Base-by-base conservation (phyloP, 2,888 invertebrate species). In the Troides aeacus region DNA sequence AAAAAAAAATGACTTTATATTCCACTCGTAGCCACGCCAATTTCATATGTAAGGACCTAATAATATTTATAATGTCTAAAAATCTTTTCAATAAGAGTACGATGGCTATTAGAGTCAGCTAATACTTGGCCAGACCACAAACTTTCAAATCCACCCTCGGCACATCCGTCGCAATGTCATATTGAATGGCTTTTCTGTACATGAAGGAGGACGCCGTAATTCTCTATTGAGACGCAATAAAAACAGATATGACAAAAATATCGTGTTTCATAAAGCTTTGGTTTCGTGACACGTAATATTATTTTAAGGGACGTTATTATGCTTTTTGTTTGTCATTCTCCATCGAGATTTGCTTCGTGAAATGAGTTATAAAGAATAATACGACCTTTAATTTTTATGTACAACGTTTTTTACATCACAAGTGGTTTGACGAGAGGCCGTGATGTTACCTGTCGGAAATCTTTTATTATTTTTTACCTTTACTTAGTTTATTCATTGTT, bases 191-290 rank as follows among this genome's bases (percentile, higher is more conserved):
- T 80, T 81, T 79, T 78, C 81, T 79, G 80, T 81, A 78, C 78
- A 75, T 79, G 77, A 66, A 60, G 59, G 70, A 64, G 64, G 80
- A 79, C 79, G 79, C 80, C 80, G 84, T 85, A 83, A 85, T 83
- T 86, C 86, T 84, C 87, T 84, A 88, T 89, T 87, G 88, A 90
- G 80, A 79, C 83, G 86, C 85, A 87, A 90, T 89, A 92, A 91
- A 91, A 87, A 85, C 84, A 89, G 90, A 92, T 93, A 93, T 93
- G 93, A 93, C 93, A 93, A 92, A 92, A 92, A 90, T 93, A 93
- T 93, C 93, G 77, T 87, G 87, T 93, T 93, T 92, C 93, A 92
- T 92, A 92, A 89, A 92, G 92, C 88, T 89, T 89, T 88, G 86
- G 88, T 89, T 89, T 88, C 89, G 85, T 89, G 88, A 90, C 88